Evolutionary conservation across 2,888 invertebrate genomes (phyloP).

Genomic region (Diaphora mendica): DNA sequence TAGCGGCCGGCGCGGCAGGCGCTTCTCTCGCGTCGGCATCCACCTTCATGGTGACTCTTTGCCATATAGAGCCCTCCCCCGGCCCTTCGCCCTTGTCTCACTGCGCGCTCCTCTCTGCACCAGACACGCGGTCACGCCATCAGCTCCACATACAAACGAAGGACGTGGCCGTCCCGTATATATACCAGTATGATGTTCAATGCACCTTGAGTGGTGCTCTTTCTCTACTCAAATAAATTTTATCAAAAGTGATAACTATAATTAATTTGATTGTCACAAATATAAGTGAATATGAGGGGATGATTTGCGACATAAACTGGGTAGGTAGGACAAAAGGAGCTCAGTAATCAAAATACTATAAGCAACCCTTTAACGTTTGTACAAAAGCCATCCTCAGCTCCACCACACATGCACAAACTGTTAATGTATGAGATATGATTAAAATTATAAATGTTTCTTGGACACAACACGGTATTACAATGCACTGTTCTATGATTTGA

Average conservation of each 20-base stretch:
- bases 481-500: conserved; percentile 32
- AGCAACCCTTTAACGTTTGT: conserved; percentile 51
- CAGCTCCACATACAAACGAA: conserved; percentile 60
- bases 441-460: conserved; percentile 44
- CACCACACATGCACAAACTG: conserved; percentile 65
- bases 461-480: conserved; percentile 47
- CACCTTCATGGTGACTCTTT: conserved; percentile 71
- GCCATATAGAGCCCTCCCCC: conserved; percentile 67
- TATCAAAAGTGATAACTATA: conserved; percentile 3
- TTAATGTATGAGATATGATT: conserved; percentile 54
- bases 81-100: conserved; percentile 60
- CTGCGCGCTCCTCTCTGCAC: conserved; percentile 72
- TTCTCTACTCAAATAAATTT: conserved; percentile 14
- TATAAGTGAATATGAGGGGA: conserved; percentile 20
- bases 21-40: conserved; percentile 74
- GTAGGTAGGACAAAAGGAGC: conserved; percentile 31
- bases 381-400: conserved; percentile 53
- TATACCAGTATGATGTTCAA: conserved; percentile 10
- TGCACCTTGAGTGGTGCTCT: conserved; percentile 18
- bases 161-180: conserved; percentile 30
- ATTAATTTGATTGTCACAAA: conserved; percentile 14
- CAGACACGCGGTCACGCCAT: conserved; percentile 72
- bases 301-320: conserved; percentile 4
- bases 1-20: conserved; percentile 64
- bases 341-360: conserved; percentile 44